phyloP scores from a whole-genome alignment of 2,888 invertebrate species.

The Xanthorhoe spadicearia region DNA sequence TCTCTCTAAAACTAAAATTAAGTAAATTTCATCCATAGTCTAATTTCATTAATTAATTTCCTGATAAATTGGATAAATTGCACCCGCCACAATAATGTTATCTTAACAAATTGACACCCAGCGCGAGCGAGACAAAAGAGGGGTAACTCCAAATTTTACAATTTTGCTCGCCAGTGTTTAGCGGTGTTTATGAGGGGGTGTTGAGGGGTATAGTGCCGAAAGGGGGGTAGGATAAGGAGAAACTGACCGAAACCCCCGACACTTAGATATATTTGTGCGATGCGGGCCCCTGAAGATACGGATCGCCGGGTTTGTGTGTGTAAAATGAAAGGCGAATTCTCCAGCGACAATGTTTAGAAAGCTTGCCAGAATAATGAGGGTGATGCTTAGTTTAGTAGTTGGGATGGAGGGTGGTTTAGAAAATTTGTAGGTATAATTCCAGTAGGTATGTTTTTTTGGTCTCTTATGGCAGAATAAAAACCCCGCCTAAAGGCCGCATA shows the following conservation, averaged over 20 bases:
- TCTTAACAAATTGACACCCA: conserved; percentile 78
- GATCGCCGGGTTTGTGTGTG: conserved; percentile 63
- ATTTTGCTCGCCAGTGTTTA: conserved; percentile 78
- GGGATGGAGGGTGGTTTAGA: conserved; percentile 43
- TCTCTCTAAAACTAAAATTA: background rate
- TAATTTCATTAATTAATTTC: conserved; percentile 39
- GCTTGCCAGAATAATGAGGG: conserved; percentile 71
- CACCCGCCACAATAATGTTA: conserved; percentile 65
- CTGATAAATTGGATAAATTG: conserved; percentile 73
- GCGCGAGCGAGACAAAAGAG: conserved; percentile 65
- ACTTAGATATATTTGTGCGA: conserved; percentile 79
- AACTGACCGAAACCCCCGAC: conserved; percentile 71
- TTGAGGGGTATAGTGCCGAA: conserved; percentile 69
- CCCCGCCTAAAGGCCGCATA: too few relatives aligned
- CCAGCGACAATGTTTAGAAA: conserved; percentile 65
- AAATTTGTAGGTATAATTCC: conserved; percentile 15
- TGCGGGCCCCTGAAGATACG: conserved; percentile 71
- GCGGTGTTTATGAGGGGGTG: conserved; percentile 75
- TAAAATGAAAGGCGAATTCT: conserved; percentile 49
- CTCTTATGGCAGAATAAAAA: too few relatives aligned
- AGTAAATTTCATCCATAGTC: background rate
- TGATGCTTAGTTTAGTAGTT: conserved; percentile 55
- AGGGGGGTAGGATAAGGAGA: conserved; percentile 77
- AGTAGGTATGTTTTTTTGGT: too few relatives aligned
- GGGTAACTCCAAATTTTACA: conserved; percentile 73